These are phyloP conservation scores for Caenorhabditis sp. DNA, from an alignment of 2,888 invertebrate genomes.

Conservation along the genomic window DNA sequence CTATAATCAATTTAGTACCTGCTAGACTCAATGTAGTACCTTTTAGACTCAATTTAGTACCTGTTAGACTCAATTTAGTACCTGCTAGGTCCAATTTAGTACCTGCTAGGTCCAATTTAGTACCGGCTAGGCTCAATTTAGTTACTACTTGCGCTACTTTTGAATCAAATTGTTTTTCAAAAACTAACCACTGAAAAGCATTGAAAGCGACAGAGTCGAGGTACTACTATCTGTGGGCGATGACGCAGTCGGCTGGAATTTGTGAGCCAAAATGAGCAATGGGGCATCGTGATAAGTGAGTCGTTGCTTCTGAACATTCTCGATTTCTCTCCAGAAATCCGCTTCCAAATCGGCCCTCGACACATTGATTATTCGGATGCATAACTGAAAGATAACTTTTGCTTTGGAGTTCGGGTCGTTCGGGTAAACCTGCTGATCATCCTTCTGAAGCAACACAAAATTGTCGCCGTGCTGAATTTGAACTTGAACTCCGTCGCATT, in stretches of 20 bases:
- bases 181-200: slow-evolving; percentile 34
- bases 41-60: too few relatives aligned
- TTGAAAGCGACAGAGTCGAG: slow-evolving; percentile 49
- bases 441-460: slow-evolving; percentile 63
- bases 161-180: not conserved
- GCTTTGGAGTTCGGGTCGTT: too few relatives aligned
- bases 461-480: slow-evolving; percentile 61
- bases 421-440: slow-evolving; percentile 57
- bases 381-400: too few relatives aligned
- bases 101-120: too few relatives aligned
- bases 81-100: too few relatives aligned
- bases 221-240: slow-evolving; percentile 37
- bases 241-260: slow-evolving; percentile 13
- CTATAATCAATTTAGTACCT: too few relatives aligned
- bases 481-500: slow-evolving; percentile 50
- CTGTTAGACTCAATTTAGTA: too few relatives aligned
- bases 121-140: too few relatives aligned
- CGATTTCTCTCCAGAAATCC: slow-evolving; percentile 76
- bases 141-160: too few relatives aligned
- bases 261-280: slow-evolving; percentile 60
- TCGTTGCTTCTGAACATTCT: slow-evolving; percentile 72
- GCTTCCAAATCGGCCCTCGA: slow-evolving; percentile 62
- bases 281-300: slow-evolving; percentile 63
- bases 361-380: slow-evolving; percentile 69
- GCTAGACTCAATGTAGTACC: too few relatives aligned